phyloP scores from a whole-genome alignment of 2,113 vertebrate species.

The Microcebus tavaratra region DNA sequence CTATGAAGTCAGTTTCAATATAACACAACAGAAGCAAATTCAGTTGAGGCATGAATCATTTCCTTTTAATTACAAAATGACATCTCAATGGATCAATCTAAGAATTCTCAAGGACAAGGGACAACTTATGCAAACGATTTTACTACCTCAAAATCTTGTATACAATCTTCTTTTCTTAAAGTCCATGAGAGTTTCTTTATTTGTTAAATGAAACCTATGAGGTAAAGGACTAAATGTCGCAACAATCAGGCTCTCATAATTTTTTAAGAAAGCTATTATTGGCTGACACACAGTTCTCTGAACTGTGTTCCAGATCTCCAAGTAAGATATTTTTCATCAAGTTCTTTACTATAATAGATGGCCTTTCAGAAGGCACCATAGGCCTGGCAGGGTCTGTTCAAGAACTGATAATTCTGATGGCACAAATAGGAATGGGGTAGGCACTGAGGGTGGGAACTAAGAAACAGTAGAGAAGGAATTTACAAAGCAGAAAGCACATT shows the following conservation, averaged over 20 bases:
- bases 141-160: conserved; percentile 33
- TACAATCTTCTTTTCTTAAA: conserved; percentile 51
- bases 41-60: conserved; percentile 52
- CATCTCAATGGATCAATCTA: conserved; percentile 23
- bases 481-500: conserved; percentile 32
- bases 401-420: conserved; percentile 17
- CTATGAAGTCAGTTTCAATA: conserved; percentile 42
- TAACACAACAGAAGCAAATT: conserved; percentile 35
- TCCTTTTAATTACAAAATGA: conserved; percentile 37
- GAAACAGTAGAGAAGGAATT: neutral
- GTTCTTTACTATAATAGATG: conserved; percentile 61
- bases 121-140: conserved; percentile 13
- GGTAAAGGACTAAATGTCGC: conserved; percentile 30
- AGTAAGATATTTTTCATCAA: conserved; percentile 72
- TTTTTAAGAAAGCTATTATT: conserved; percentile 63
- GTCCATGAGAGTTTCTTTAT: conserved; percentile 6
- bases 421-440: conserved; percentile 18
- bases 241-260: conserved; percentile 39
- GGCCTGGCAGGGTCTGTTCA: conserved; percentile 58
- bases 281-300: conserved; percentile 65
- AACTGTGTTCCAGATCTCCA: conserved; percentile 70
- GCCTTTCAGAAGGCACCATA: conserved; percentile 70
- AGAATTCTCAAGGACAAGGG: conserved; percentile 38
- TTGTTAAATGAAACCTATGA: conserved; percentile 39
- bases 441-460: neutral